Conservation (phyloP, 2,797 vertebrate genomes). For the Gymnoscopelus microlampas region DNA sequence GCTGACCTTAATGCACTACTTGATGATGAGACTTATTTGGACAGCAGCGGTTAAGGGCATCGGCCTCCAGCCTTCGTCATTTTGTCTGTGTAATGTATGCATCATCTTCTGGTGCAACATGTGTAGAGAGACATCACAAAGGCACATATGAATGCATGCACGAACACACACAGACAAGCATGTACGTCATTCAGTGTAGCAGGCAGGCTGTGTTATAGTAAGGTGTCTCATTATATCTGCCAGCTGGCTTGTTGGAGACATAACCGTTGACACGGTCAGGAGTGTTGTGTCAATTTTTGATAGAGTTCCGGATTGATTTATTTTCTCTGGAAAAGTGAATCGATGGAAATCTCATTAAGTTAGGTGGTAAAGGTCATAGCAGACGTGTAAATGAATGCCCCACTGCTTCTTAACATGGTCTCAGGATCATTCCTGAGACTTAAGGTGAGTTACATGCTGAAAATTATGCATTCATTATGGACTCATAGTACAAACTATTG, state of each 20-base stretch:
- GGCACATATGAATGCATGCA: not conserved
- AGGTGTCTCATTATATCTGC: constrained; percentile 64
- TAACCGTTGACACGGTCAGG: constrained; percentile 50
- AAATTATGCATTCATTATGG: not conserved
- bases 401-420: constrained; percentile 45
- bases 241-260: constrained; percentile 52
- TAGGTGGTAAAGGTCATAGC: constrained; percentile 68
- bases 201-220: constrained; percentile 42
- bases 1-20: constrained; percentile 46
- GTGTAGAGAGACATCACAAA: not conserved
- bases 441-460: constrained; percentile 1
- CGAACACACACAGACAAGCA: not conserved
- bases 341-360: constrained; percentile 74
- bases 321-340: constrained; percentile 66
- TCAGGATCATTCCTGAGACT: constrained; percentile 23
- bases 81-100: constrained; percentile 20
- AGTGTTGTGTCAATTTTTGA: constrained; percentile 70
- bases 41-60: not conserved
- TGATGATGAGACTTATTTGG: constrained; percentile 62
- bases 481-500: constrained; percentile 8
- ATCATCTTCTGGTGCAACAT: constrained; percentile 7
- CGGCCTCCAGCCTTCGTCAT: too few species aligned
- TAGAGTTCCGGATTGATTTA: constrained; percentile 70
- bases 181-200: constrained; percentile 20
- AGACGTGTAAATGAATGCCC: constrained; percentile 47